These are phyloP conservation scores for Notechis scutatus DNA, from an alignment of 2,113 vertebrate species.

Conservation along the genomic window DNA sequence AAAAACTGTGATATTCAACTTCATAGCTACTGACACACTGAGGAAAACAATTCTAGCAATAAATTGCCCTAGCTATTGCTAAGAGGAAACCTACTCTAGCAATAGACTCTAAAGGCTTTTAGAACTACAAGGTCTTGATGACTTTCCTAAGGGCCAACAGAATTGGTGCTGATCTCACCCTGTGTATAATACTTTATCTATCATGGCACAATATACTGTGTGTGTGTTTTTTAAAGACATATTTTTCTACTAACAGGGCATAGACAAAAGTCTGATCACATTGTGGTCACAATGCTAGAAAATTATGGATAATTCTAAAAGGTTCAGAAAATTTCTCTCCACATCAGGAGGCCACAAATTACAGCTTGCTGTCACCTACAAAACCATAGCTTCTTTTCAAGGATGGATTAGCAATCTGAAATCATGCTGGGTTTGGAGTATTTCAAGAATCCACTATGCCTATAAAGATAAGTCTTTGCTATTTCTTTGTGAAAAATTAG, in stretches of 20 bases:
- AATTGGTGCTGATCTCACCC: not conserved
- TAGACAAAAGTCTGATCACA: not conserved
- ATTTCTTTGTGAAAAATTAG: not conserved
- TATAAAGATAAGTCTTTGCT: not conserved
- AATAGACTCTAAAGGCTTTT: not conserved
- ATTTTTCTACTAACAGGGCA: not conserved
- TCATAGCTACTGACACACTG: not conserved
- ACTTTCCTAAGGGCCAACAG: not conserved
- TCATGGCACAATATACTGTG: not conserved
- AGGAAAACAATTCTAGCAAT: not conserved
- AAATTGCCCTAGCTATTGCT: not conserved
- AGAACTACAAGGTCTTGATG: not conserved
- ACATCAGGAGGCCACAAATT: not conserved
- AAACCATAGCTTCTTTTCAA: not conserved
- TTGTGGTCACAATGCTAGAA: not conserved
- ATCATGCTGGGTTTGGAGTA: not conserved
- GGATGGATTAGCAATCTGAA: not conserved
- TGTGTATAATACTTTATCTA: not conserved
- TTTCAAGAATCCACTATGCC: not conserved
- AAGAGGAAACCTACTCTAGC: not conserved
- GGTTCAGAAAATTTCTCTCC: not conserved
- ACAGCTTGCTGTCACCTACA: not conserved
- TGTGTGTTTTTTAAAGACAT: not conserved
- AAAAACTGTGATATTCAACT: not conserved
- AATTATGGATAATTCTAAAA: not conserved